These are phyloP conservation scores for Zeus faber DNA, from an alignment of 2,113 vertebrate genomes.

Conservation along the genomic window DNA sequence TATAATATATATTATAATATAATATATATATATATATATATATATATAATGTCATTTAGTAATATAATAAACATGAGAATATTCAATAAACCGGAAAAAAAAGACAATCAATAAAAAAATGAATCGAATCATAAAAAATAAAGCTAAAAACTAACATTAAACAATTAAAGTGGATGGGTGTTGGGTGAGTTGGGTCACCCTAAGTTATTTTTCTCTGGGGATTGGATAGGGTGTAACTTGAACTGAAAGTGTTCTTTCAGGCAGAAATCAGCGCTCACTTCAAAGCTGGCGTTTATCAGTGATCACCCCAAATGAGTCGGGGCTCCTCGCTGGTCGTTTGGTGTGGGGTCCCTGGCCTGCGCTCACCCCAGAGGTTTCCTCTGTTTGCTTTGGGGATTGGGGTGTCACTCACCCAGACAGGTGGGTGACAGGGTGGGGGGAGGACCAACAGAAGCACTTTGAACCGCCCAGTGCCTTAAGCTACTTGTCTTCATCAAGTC, in stretches of 20 bases:
- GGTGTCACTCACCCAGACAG: conserved; percentile 61
- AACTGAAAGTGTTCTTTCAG: neutral
- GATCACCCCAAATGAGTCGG: conserved; percentile 41
- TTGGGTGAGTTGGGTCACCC: too few relatives aligned
- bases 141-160: neutral
- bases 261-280: neutral
- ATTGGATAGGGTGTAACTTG: neutral
- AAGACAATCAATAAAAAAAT: too few relatives aligned
- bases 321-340: conserved; percentile 37
- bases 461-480: conserved; percentile 54
- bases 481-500: conserved; percentile 61
- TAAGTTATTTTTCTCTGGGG: neutral
- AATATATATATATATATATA: too few relatives aligned
- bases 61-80: too few relatives aligned
- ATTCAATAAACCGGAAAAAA: too few relatives aligned
- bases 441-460: conserved; percentile 62
- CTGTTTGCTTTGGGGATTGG: conserved; percentile 62
- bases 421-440: neutral
- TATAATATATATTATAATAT: too few relatives aligned
- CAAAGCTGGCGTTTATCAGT: conserved; percentile 29
- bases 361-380: conserved; percentile 24
- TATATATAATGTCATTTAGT: too few relatives aligned
- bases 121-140: too few relatives aligned
- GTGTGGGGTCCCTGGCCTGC: conserved; percentile 46
- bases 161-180: too few relatives aligned